Evolutionary conservation across 2,113 vertebrate species (phyloP).

Genomic region (Strigops habroptila): DNA sequence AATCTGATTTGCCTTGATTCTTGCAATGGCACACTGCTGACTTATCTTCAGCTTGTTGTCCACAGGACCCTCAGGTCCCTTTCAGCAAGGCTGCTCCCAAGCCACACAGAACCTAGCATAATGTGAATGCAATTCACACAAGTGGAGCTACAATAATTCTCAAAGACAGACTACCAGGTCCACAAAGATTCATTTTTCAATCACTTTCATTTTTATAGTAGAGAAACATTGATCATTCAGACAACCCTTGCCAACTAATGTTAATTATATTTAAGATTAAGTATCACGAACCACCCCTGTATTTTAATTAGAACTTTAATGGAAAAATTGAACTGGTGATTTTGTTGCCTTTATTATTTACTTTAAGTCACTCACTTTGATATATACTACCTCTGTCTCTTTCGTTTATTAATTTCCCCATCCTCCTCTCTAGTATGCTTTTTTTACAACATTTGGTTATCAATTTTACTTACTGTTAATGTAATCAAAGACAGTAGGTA

Average conservation of each 20-base stretch:
- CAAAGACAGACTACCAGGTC: not conserved
- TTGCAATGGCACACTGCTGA: fast-evolving
- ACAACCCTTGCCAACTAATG: not conserved
- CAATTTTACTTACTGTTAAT: not conserved
- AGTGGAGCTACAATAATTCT: not conserved
- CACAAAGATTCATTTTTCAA: not conserved
- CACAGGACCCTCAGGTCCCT: not conserved
- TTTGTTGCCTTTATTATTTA: constrained; percentile 47
- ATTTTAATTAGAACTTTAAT: constrained; percentile 27
- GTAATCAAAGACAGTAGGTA: not conserved
- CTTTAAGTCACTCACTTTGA: not conserved
- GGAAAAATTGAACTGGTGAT: not conserved
- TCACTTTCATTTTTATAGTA: not conserved
- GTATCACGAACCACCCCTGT: not conserved
- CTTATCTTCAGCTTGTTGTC: not conserved
- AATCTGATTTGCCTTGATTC: not conserved
- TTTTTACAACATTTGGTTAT: not conserved
- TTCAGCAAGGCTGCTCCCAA: not conserved
- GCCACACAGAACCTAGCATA: not conserved
- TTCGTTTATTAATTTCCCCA: not conserved
- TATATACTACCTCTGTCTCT: not conserved
- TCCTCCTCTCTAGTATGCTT: not conserved
- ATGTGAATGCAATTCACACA: no score
- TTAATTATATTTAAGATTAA: constrained; percentile 31
- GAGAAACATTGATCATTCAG: not conserved